These are phyloP conservation scores for Dasysyrphus tricinctus DNA, from an alignment of 2,888 invertebrate species.

Conservation along the genomic window DNA sequence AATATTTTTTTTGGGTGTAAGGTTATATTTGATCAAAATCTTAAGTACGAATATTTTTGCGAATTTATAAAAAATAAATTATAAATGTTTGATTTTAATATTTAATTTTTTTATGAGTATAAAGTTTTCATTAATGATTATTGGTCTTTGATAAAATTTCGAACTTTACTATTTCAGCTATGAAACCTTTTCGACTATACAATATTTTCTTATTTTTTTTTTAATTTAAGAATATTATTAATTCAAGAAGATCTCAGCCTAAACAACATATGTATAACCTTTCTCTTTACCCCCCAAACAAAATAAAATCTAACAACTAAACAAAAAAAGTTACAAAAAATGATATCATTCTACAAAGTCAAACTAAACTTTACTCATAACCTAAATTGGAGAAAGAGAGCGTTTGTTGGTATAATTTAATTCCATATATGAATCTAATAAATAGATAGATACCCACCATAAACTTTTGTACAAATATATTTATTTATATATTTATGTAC, in stretches of 20 bases:
- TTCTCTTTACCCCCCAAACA: background rate
- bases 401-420: conserved; percentile 55
- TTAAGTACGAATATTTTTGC: too few relatives aligned
- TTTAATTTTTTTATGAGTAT: too few relatives aligned
- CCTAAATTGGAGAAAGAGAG: conserved; percentile 45
- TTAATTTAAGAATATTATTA: too few relatives aligned
- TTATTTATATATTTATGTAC: background rate
- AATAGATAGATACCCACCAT: conserved; percentile 54
- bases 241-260: background rate
- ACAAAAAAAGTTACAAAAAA: conserved; percentile 21
- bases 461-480: conserved; percentile 25
- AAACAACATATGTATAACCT: conserved; percentile 9
- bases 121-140: too few relatives aligned
- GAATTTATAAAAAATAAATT: too few relatives aligned
- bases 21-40: too few relatives aligned
- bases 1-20: too few relatives aligned
- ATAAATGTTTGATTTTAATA: too few relatives aligned
- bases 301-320: background rate
- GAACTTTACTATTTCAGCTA: too few relatives aligned
- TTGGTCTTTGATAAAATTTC: too few relatives aligned
- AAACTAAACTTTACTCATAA: conserved; percentile 64
- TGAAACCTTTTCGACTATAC: too few relatives aligned
- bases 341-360: conserved; percentile 66
- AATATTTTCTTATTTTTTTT: too few relatives aligned
- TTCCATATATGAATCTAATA: conserved; percentile 62